A percentile compares a stretch with the other conserved stretches of the same genome.
These are phyloP conservation scores for Salvelinus namaycush DNA, from an alignment of 2,113 vertebrate species.

Conservation along the genomic window DNA sequence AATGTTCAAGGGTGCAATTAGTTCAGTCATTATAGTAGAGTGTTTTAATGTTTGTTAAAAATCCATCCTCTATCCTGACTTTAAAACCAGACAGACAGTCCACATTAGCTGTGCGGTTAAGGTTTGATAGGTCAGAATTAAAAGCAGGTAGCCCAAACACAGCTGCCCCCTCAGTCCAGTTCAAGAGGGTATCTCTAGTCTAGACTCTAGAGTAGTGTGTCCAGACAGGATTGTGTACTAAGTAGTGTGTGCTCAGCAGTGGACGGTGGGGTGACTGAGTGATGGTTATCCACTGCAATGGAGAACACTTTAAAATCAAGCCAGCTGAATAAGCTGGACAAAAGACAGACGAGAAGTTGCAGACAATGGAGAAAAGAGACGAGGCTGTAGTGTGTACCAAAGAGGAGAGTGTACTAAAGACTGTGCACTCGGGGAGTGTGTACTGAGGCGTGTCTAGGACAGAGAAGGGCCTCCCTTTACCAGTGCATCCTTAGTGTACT, in stretches of 20 bases:
- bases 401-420: background rate
- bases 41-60: background rate
- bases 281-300: conserved; percentile 72
- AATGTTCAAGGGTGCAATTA: background rate
- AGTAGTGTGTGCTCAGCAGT: conserved; percentile 13
- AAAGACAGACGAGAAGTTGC: conserved; percentile 59
- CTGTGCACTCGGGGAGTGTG: background rate
- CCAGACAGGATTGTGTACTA: too few species aligned
- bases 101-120: background rate
- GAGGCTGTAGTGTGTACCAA: conserved; percentile 73
- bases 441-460: background rate
- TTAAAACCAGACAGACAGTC: background rate
- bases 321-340: conserved; percentile 73
- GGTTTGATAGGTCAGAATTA: background rate
- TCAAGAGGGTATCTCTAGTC: background rate
- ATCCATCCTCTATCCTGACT: background rate
- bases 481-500: too few species aligned
- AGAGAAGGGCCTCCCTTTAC: background rate
- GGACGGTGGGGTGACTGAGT: conserved; percentile 47
- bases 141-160: background rate
- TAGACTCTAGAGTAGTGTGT: conserved; percentile 29
- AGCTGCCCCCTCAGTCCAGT: conserved; percentile 3
- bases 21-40: background rate
- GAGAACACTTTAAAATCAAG: conserved; percentile 69
- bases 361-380: conserved; percentile 26